Conservation (phyloP, 2,797 vertebrate species). For the Rhinatrema bivittatum region DNA sequence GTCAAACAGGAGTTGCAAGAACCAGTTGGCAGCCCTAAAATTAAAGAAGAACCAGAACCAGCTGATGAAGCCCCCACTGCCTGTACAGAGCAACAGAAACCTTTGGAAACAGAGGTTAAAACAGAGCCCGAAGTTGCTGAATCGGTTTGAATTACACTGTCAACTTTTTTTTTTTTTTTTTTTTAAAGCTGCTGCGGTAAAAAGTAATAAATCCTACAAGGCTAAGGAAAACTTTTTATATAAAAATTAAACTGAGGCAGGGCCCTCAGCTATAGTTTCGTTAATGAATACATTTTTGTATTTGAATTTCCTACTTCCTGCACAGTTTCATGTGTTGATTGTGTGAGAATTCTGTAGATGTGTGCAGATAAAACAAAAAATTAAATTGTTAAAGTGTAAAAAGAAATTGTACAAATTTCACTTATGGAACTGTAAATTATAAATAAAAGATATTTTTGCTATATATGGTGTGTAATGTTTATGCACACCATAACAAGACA, state of each 20-base stretch:
- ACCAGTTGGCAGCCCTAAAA: constrained; percentile 56
- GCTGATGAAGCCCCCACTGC: constrained; percentile 42
- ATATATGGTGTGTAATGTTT: constrained; percentile 86
- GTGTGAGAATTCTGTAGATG: constrained; percentile 72
- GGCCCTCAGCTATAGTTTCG: constrained; percentile 65
- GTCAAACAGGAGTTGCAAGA: constrained; percentile 72
- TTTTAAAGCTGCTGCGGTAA: constrained; percentile 52
- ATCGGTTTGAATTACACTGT: constrained; percentile 52
- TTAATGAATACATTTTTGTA: constrained; percentile 99
- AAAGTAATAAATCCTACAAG: constrained; percentile 51
- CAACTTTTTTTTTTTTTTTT: constrained; percentile 35
- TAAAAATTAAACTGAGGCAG: constrained; percentile 67
- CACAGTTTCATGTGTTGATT: constrained; percentile 77
- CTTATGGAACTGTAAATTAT: constrained; percentile 90
- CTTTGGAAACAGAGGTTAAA: constrained; percentile 64
- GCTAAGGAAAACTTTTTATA: constrained; percentile 70
- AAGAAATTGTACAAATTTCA: constrained; percentile 66
- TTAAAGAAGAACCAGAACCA: constrained; percentile 82
- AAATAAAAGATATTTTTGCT: constrained; percentile 99
- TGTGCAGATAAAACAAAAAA: constrained; percentile 66
- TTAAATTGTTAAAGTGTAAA: constrained; percentile 75
- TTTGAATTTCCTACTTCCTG: constrained; percentile 82
- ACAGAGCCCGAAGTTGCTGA: constrained; percentile 61
- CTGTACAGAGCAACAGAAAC: constrained; percentile 54
- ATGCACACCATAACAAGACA: constrained; percentile 68